These are phyloP conservation scores for Diuraphis noxia DNA, from an alignment of 1,140 invertebrate genomes.

Conservation along the genomic window DNA sequence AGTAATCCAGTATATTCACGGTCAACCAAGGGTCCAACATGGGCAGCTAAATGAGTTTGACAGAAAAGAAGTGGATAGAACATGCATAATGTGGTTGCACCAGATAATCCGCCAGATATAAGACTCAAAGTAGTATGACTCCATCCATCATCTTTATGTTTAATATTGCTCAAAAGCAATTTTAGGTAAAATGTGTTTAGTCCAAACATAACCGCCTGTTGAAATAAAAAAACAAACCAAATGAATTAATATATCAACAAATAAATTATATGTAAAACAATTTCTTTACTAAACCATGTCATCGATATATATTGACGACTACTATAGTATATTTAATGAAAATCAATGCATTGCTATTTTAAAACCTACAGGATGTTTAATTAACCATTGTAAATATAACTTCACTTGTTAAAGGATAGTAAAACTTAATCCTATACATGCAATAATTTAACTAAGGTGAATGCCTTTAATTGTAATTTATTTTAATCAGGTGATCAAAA, in stretches of 20 bases:
- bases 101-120: conserved; percentile 36
- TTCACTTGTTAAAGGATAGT: no score
- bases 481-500: no score
- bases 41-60: conserved; percentile 48
- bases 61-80: conserved; percentile 45
- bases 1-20: conserved; percentile 49
- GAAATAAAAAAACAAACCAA: neutral
- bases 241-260: neutral
- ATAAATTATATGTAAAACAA: neutral
- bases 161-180: conserved; percentile 41
- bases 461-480: no score
- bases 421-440: no score
- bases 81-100: conserved; percentile 40
- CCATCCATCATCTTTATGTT: conserved; percentile 40
- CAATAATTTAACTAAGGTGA: no score
- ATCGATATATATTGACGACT: no score
- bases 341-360: no score
- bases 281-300: neutral
- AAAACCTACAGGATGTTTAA: no score
- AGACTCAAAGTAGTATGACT: conserved; percentile 35
- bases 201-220: conserved; percentile 46
- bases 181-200: conserved; percentile 45
- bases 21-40: conserved; percentile 41
- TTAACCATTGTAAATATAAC: no score
- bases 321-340: no score